Percentiles rank a stretch among this genome's conserved stretches.
These are phyloP conservation scores for Acipenser oxyrinchus DNA, from an alignment of 2,797 vertebrate species.

Conservation along the genomic window DNA sequence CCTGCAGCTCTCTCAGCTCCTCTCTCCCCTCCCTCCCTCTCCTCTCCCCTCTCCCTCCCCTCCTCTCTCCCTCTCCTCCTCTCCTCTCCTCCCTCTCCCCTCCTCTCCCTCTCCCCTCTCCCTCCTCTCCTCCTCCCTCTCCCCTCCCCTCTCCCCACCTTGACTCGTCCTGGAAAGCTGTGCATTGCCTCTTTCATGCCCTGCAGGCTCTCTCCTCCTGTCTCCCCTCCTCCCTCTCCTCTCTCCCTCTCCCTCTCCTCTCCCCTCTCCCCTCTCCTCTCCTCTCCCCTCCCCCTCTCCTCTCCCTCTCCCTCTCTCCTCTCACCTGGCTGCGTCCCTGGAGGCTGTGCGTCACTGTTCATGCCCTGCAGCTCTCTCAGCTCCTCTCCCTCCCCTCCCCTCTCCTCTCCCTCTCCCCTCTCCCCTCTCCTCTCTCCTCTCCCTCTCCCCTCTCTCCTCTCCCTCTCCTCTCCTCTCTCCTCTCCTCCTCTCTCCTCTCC, in stretches of 20 bases:
- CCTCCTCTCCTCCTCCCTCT: neutral
- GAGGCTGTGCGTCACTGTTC: slow-evolving; percentile 46
- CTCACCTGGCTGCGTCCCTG: neutral
- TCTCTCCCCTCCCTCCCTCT: neutral
- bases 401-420: no score
- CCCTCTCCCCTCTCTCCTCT: neutral
- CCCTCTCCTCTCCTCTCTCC: no score
- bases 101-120: neutral
- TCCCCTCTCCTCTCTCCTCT: neutral
- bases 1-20: neutral
- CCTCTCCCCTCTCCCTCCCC: neutral
- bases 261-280: neutral
- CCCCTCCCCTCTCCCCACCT: neutral
- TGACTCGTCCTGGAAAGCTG: no score
- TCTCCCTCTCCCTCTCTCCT: neutral
- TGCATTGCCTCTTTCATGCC: neutral
- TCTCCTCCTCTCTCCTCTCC: no score
- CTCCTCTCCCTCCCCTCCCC: neutral
- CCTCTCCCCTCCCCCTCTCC: neutral
- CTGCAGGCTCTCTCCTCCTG: neutral
- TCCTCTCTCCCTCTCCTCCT: neutral
- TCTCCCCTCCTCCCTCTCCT: neutral
- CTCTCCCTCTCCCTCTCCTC: neutral
- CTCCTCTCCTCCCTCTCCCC: neutral
- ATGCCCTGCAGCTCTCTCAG: slow-evolving; percentile 36